Conservation (phyloP, 2,888 invertebrate species). For the Torymus tubicola region DNA sequence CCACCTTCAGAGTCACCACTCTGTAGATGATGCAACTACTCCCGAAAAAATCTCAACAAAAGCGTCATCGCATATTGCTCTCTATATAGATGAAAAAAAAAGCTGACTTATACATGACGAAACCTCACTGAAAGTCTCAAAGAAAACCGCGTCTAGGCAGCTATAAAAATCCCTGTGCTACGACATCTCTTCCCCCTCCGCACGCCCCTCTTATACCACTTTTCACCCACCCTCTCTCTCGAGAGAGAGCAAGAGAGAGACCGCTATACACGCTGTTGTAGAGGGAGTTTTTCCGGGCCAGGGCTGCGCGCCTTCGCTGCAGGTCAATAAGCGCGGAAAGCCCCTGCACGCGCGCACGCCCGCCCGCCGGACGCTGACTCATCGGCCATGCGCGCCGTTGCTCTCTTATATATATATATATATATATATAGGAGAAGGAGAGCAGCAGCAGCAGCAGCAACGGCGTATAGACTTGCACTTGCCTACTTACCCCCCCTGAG, state of each 20-base stretch:
- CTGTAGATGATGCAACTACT: no score
- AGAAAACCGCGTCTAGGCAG: no score
- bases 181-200: background rate
- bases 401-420: no score
- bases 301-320: conserved; percentile 26
- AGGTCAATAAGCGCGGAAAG: conserved; percentile 49
- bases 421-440: no score
- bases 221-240: background rate
- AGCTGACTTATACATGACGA: no score
- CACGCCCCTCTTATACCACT: background rate
- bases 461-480: conserved; percentile 48
- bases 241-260: background rate
- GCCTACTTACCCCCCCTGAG: conserved; percentile 48
- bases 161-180: no score
- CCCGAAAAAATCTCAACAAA: no score
- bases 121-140: no score
- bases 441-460: no score
- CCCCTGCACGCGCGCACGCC: conserved; percentile 14
- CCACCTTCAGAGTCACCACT: no score
- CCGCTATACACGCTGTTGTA: background rate
- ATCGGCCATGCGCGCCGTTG: conserved; percentile 6
- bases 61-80: no score
- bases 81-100: no score
- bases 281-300: conserved; percentile 27
- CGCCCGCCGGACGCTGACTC: conserved; percentile 49